Conservation (phyloP, 2,888 invertebrate species). For the Melinaea menophilus region DNA sequence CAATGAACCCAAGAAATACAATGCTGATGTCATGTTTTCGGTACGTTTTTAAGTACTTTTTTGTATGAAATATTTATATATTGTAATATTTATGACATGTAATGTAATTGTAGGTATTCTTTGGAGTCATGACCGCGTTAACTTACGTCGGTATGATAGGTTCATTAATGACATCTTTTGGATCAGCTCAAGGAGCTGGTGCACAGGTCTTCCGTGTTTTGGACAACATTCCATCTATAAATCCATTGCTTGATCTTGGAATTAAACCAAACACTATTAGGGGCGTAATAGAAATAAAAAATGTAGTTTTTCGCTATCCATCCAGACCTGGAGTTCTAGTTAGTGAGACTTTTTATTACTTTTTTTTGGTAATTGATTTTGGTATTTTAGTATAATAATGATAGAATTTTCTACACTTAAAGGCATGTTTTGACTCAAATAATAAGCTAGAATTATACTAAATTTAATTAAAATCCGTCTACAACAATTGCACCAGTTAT, state of each 20-base stretch:
- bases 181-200: slow-evolving; percentile 86
- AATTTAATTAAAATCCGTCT: too few species aligned
- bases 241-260: slow-evolving; percentile 81
- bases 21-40: slow-evolving; percentile 81
- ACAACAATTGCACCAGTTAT: too few species aligned
- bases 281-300: slow-evolving; percentile 82
- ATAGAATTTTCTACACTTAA: too few species aligned
- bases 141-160: slow-evolving; percentile 85
- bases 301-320: slow-evolving; percentile 89
- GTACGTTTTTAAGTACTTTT: slow-evolving; percentile 58
- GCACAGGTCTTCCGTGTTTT: slow-evolving; percentile 84
- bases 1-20: slow-evolving; percentile 76
- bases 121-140: slow-evolving; percentile 82
- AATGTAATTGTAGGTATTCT: slow-evolving; percentile 79
- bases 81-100: neutral
- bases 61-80: too few species aligned
- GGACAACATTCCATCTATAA: slow-evolving; percentile 83
- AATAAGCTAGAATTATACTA: too few species aligned
- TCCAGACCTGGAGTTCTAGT: slow-evolving; percentile 86
- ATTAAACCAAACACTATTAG: slow-evolving; percentile 67
- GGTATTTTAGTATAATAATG: too few species aligned
- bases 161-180: slow-evolving; percentile 85
- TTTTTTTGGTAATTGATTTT: too few species aligned
- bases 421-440: too few species aligned
- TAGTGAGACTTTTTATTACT: slow-evolving; percentile 48